A percentile compares a stretch with the other conserved stretches of the same genome.
Evolutionary conservation across 2,113 vertebrate species (phyloP).

Genomic region (Caranx melampygus): DNA sequence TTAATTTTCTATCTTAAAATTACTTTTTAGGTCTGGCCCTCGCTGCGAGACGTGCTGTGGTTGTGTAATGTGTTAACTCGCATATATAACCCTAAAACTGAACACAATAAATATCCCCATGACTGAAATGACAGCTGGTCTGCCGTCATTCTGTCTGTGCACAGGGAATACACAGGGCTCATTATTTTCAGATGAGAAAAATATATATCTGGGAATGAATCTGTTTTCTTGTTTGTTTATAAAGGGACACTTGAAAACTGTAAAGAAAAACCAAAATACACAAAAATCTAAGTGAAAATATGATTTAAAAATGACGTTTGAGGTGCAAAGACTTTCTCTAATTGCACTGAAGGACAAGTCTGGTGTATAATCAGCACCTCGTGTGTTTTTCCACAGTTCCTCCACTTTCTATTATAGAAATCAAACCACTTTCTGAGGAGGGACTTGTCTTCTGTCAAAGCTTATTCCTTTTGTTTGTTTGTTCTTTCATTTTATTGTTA

Average conservation of each 20-base stretch:
- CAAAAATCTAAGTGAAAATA: not conserved
- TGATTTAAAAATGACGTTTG: not conserved
- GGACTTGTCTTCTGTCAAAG: not conserved
- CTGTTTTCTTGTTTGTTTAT: not conserved
- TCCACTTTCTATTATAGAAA: not conserved
- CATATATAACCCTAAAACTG: constrained; percentile 21
- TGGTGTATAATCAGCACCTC: not conserved
- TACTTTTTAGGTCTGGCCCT: constrained; percentile 1
- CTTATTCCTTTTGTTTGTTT: no score
- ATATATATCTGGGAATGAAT: not conserved
- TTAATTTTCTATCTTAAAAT: not conserved
- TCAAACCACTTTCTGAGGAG: not conserved
- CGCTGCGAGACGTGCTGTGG: constrained; percentile 15
- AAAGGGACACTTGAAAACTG: not conserved
- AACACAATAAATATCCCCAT: constrained; percentile 31
- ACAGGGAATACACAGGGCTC: constrained; percentile 2
- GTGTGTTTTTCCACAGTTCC: no score
- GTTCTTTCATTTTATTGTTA: no score
- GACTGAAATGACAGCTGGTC: constrained; percentile 24
- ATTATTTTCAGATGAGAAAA: not conserved
- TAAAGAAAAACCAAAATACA: not conserved
- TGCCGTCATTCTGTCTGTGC: not conserved
- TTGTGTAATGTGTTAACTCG: constrained; percentile 15
- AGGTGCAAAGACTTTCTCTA: not conserved
- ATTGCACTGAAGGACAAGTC: no score